Evolutionary conservation across 1,140 invertebrate species (phyloP).

Genomic region (Drosophila albomicans): DNA sequence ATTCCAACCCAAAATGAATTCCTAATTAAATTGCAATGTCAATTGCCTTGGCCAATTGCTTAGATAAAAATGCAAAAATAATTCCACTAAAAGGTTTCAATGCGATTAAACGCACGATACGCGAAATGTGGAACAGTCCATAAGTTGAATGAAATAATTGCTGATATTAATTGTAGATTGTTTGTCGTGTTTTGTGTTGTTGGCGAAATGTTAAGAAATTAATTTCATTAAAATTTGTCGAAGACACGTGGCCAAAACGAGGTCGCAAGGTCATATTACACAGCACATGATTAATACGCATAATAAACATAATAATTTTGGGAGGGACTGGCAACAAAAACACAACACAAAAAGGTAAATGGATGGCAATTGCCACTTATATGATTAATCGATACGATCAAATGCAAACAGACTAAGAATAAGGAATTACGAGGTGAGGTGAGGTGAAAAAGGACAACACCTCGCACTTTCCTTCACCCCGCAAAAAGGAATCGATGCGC

Average conservation of each 20-base stretch:
- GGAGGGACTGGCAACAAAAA: neutral
- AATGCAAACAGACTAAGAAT: conserved; percentile 25
- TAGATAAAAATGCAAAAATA: conserved; percentile 1
- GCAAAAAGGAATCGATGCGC: conserved; percentile 22
- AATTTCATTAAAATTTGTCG: neutral
- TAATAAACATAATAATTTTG: conserved; percentile 24
- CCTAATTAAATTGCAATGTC: neutral
- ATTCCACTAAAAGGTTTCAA: neutral
- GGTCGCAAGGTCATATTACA: neutral
- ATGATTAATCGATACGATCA: conserved; percentile 55
- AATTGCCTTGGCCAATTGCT: neutral
- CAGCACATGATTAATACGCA: conserved; percentile 33
- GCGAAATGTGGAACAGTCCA: neutral
- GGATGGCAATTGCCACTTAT: conserved; percentile 41
- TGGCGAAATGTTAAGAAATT: conserved; percentile 9
- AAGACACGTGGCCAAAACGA: neutral
- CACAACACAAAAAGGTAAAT: conserved; percentile 7
- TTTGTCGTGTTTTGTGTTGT: neutral
- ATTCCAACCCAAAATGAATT: neutral
- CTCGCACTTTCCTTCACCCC: too few relatives aligned
- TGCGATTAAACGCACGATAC: neutral
- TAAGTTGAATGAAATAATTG: neutral
- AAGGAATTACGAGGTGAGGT: too few relatives aligned
- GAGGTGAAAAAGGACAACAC: neutral
- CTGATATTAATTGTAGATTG: neutral